A percentile compares a stretch with the other conserved stretches of the same genome.
These are phyloP conservation scores for Porites australiensis DNA, from an alignment of 64 coral and sea anemone genomes.

Conservation along the genomic window DNA sequence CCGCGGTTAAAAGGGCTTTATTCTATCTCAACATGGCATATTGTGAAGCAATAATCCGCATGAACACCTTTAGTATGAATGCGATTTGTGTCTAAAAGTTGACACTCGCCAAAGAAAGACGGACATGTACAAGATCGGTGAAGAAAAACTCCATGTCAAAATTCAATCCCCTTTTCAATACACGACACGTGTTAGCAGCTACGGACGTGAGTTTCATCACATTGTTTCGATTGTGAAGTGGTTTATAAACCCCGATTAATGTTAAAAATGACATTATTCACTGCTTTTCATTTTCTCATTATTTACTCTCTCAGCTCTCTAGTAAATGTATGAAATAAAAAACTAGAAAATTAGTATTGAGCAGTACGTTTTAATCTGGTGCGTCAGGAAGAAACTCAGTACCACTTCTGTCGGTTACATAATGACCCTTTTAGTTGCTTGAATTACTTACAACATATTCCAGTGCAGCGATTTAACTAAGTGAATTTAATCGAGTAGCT, in stretches of 20 bases:
- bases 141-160: constrained; percentile 9
- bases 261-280: background rate
- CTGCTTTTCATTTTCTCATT: background rate
- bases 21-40: constrained; percentile 10
- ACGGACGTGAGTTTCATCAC: constrained; percentile 3
- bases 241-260: constrained; percentile 2
- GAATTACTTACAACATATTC: background rate
- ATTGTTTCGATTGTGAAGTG: constrained; percentile 19
- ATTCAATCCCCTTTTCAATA: constrained; percentile 42
- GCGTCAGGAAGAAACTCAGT: too few relatives aligned
- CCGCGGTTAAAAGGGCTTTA: background rate
- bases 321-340: background rate
- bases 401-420: background rate
- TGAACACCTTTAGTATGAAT: constrained; percentile 30
- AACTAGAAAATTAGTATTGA: too few relatives aligned
- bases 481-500: constrained; percentile 12
- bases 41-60: constrained; percentile 12
- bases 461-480: background rate
- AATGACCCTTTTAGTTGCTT: background rate
- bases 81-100: background rate
- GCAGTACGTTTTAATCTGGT: too few relatives aligned
- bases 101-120: constrained; percentile 29
- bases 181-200: constrained; percentile 22
- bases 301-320: too few relatives aligned
- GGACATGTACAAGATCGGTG: background rate